Percentiles rank a stretch among this genome's conserved stretches.
Evolutionary conservation across 2,888 invertebrate species (phyloP).

Genomic region (Micoletzkya japonica): DNA sequence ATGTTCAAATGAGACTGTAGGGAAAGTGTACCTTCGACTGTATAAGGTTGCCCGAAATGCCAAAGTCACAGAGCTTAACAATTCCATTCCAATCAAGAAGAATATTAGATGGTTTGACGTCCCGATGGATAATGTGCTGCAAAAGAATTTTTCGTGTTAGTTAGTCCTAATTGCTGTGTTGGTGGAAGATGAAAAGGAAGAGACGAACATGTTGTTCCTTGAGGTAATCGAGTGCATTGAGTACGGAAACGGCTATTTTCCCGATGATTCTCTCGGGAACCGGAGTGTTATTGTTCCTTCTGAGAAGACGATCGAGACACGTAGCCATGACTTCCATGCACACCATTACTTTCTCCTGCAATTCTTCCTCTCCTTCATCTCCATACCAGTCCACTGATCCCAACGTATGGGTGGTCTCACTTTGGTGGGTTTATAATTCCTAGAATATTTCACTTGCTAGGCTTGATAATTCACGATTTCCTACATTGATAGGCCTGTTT

Average conservation of each 20-base stretch:
- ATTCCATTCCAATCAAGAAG: constrained; percentile 88
- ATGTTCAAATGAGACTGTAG: constrained; percentile 93
- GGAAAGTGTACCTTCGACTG: constrained; percentile 12
- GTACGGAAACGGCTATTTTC: constrained; percentile 94
- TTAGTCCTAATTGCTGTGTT: not conserved
- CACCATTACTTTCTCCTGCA: constrained; percentile 86
- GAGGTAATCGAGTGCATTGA: constrained; percentile 92
- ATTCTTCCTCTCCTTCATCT: too few relatives aligned
- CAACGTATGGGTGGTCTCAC: too few relatives aligned
- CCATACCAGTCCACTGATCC: too few relatives aligned
- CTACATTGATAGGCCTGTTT: not conserved
- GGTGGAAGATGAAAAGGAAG: not conserved
- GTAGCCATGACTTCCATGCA: constrained; percentile 99
- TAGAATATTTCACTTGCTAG: not conserved
- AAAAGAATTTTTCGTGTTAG: constrained; percentile 19
- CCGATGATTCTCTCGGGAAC: constrained; percentile 94
- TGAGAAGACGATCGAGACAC: constrained; percentile 94
- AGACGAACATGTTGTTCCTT: constrained; percentile 80
- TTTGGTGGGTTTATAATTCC: too few relatives aligned
- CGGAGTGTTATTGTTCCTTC: constrained; percentile 75
- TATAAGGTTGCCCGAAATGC: constrained; percentile 91
- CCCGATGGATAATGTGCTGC: constrained; percentile 59
- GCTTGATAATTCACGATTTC: not conserved
- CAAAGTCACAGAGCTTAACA: constrained; percentile 98
- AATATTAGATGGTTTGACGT: constrained; percentile 84